These are phyloP conservation scores for Drosophila putrida DNA, from an alignment of 2,888 invertebrate species.

Conservation along the genomic window DNA sequence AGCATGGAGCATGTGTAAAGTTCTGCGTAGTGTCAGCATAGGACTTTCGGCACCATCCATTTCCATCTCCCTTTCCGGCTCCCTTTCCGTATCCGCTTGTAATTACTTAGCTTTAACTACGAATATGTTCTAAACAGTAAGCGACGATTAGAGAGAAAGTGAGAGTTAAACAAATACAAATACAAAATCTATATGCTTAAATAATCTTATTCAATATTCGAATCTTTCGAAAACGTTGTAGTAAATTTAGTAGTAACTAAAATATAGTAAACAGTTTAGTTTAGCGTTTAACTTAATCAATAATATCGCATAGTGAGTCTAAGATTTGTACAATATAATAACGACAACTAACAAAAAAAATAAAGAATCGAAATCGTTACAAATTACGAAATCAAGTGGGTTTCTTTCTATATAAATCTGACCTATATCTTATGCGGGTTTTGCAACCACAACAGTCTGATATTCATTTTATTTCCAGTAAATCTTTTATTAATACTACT, in stretches of 20 bases:
- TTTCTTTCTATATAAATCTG: background rate
- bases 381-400: background rate
- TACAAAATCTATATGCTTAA: conserved; percentile 28
- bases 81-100: conserved; percentile 57
- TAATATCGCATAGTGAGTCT: conserved; percentile 59
- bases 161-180: conserved; percentile 29
- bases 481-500: no score
- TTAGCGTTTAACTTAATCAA: conserved; percentile 42
- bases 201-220: conserved; percentile 44
- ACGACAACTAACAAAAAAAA: conserved; percentile 68
- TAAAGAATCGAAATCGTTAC: conserved; percentile 52
- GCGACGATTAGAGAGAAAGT: conserved; percentile 18
- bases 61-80: background rate
- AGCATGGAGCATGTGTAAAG: conserved; percentile 17
- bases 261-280: conserved; percentile 37
- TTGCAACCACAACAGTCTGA: background rate
- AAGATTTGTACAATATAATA: conserved; percentile 73
- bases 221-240: conserved; percentile 39
- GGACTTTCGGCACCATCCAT: conserved; percentile 7
- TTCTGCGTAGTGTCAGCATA: conserved; percentile 22
- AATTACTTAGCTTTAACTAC: conserved; percentile 76
- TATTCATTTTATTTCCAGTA: background rate
- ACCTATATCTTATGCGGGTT: background rate
- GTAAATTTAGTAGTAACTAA: conserved; percentile 48
- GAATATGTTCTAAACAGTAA: conserved; percentile 59